These are phyloP conservation scores for Ellobium chinense DNA, from an alignment of 2,888 invertebrate species.

Conservation along the genomic window DNA sequence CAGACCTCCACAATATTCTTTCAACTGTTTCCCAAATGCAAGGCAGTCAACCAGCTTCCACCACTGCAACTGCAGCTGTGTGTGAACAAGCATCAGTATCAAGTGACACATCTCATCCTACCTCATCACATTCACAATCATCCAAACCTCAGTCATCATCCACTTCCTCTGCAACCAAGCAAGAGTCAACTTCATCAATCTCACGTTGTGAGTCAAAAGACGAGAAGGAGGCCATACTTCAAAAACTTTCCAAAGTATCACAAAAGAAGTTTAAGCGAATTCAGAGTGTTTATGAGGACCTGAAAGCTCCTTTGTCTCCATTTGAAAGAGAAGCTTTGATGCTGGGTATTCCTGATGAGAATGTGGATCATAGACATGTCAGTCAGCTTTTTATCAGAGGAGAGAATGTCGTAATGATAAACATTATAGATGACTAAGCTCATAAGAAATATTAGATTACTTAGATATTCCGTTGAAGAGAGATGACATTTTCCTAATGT, in stretches of 20 bases:
- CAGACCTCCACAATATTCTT: background rate
- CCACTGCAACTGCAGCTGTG: background rate
- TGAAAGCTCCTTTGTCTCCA: conserved; percentile 9
- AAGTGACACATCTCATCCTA: background rate
- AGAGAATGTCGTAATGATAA: conserved; percentile 78
- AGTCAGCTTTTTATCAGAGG: conserved; percentile 78
- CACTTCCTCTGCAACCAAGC: background rate
- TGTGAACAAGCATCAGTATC: background rate
- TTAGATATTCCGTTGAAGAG: too few species aligned
- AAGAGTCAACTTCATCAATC: background rate
- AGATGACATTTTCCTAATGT: too few species aligned
- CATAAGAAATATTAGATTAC: too few species aligned
- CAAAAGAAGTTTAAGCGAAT: conserved; percentile 3
- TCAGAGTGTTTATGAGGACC: conserved; percentile 36
- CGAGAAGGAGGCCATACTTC: background rate
- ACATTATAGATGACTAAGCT: conserved; percentile 42
- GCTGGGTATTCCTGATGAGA: conserved; percentile 49
- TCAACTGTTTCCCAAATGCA: background rate
- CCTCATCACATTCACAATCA: background rate
- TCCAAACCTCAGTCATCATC: background rate
- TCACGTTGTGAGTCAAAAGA: background rate
- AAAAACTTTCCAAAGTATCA: background rate
- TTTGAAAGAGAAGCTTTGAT: conserved; percentile 50
- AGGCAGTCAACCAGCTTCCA: background rate
- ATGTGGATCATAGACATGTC: conserved; percentile 71